Conservation (phyloP, 2,888 invertebrate genomes). For the Platynereis dumerilii region DNA sequence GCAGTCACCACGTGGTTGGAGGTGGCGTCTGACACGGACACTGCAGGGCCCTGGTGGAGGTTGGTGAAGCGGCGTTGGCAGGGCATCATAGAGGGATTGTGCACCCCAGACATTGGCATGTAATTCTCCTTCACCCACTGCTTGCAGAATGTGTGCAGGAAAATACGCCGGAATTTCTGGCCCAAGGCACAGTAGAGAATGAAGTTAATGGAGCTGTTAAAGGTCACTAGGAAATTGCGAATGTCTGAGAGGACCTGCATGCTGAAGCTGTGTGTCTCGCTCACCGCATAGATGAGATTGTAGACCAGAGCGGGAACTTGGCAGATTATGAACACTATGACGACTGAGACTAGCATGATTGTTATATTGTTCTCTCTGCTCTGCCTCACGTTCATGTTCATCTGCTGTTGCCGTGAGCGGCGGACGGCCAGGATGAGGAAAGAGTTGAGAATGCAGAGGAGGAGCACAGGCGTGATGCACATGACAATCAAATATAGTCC, state of each 20-base stretch:
- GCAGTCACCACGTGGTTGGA: conserved; percentile 5
- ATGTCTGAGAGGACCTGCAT: conserved; percentile 53
- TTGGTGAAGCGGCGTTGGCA: conserved; percentile 11
- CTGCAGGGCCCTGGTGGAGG: conserved; percentile 16
- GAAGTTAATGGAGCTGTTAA: conserved; percentile 97
- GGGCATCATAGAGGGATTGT: conserved; percentile 25
- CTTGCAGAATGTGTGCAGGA: conserved; percentile 55
- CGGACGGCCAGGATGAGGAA: conserved; percentile 83
- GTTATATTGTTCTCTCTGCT: conserved; percentile 92
- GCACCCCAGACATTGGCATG: conserved; percentile 31
- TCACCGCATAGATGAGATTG: conserved; percentile 75
- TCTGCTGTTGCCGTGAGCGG: conserved; percentile 87
- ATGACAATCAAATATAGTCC: conserved; percentile 94
- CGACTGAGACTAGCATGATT: conserved; percentile 93
- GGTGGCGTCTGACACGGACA: not conserved
- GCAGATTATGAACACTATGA: conserved; percentile 91
- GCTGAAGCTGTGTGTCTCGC: conserved; percentile 70
- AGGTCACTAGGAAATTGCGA: conserved; percentile 86
- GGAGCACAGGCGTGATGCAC: conserved; percentile 89
- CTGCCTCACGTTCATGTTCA: conserved; percentile 86
- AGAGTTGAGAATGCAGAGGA: conserved; percentile 86
- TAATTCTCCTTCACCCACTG: conserved; percentile 38
- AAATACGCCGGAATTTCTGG: conserved; percentile 79
- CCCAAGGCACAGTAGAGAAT: conserved; percentile 98
- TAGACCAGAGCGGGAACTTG: conserved; percentile 72